Evolutionary conservation across 2,888 invertebrate species (phyloP).

Genomic region (Erebia palarica): DNA sequence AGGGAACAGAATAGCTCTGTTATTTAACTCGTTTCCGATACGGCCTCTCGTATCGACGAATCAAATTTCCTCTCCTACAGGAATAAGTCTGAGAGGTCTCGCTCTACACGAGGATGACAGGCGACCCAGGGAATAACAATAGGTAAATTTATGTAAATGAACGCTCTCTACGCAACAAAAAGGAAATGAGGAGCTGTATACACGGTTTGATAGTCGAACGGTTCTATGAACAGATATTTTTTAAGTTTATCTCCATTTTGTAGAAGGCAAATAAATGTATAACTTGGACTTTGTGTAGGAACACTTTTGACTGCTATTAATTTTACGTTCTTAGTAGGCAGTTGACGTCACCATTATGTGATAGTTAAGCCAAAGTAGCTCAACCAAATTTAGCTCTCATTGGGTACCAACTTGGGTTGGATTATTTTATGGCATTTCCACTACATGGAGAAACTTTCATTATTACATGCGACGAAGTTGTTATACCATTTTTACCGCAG

Average conservation of each 20-base stretch:
- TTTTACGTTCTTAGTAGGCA: neutral
- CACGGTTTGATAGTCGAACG: slow-evolving; percentile 66
- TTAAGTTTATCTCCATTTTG: slow-evolving; percentile 10
- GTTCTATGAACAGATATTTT: slow-evolving; percentile 46
- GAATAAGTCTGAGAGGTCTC: slow-evolving; percentile 57
- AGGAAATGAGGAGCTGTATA: slow-evolving; percentile 71
- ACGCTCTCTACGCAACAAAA: slow-evolving; percentile 72
- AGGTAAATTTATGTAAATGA: slow-evolving; percentile 81
- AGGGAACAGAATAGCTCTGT: slow-evolving; percentile 69
- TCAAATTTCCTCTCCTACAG: slow-evolving; percentile 71
- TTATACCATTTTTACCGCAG: slow-evolving; percentile 15
- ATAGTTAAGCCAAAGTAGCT: neutral
- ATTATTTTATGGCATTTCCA: slow-evolving; percentile 17
- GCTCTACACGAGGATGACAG: slow-evolving; percentile 59
- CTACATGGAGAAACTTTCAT: slow-evolving; percentile 15
- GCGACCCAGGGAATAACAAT: slow-evolving; percentile 71
- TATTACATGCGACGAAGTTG: slow-evolving; percentile 12
- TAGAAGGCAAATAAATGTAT: neutral
- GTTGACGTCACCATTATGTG: too few species aligned
- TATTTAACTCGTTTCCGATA: slow-evolving; percentile 82
- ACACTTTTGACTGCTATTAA: neutral
- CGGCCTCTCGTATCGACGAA: slow-evolving; percentile 73
- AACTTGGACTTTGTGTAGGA: neutral
- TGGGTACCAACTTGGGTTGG: neutral
- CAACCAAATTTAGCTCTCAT: slow-evolving; percentile 1